Evolutionary conservation across 2,888 invertebrate species (phyloP), one percentile per base, ranked within the genome.

Genomic region (Barypeithes pellucidus): DNA sequence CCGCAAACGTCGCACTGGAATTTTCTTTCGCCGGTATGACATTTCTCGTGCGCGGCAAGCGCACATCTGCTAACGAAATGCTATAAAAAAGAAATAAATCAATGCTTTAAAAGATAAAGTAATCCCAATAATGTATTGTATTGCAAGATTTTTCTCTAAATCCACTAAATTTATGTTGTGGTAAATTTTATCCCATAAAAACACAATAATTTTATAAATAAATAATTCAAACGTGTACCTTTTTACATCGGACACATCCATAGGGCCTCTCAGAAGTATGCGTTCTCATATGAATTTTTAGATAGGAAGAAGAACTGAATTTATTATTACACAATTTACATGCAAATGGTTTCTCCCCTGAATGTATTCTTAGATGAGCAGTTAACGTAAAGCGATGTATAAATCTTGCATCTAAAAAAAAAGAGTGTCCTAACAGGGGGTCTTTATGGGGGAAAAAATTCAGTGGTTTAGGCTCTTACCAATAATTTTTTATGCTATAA

Each of bases 181-280:
- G n/a, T n/a, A n/a, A n/a, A n/a, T n/a, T n/a, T n/a, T n/a, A n/a
- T n/a, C n/a, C n/a, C n/a, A n/a, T n/a, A n/a, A n/a, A n/a, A n/a
- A n/a, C n/a, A n/a, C n/a, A n/a, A n/a, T n/a, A n/a, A n/a, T n/a
- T n/a, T n/a, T n/a, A n/a, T n/a, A n/a, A n/a, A n/a, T n/a, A n/a
- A n/a, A n/a, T n/a, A n/a, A n/a, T n/a, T n/a, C n/a, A n/a, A n/a
- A n/a, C n/a, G n/a, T n/a, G n/a, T 75, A 83, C 84, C 78, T 85
- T 85, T 4, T 81, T 79, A 67, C 85, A 85, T 11, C 76, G 71
- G 24, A 81, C 79, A 72, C 86, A 86, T 67, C 79, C 80, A 70
- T 85, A 86, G 0, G 86, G 86, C 14, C 81, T 80, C 69, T 86
- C 86, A 66, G 82, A 81, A 0, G 84, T 84, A 69, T 86, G 86